Evolutionary conservation across 2,888 invertebrate genomes (phyloP).

Genomic region (Nineta flava): DNA sequence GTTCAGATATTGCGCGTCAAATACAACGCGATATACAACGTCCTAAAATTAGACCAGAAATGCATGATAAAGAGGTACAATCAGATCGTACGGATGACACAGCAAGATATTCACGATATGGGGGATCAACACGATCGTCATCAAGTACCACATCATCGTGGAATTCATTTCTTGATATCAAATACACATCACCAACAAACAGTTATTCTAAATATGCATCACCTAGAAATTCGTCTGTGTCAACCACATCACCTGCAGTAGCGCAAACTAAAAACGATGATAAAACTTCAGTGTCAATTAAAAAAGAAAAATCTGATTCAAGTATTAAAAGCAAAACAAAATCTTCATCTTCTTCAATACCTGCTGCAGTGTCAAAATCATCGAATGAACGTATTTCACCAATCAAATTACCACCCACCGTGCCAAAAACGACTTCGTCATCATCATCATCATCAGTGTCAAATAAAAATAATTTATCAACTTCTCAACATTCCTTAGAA

Average conservation of each 20-base stretch:
- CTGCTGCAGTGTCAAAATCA: slow-evolving; percentile 5
- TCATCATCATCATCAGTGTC: slow-evolving; percentile 15
- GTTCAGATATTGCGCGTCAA: slow-evolving; percentile 57
- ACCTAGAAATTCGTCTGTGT: slow-evolving; percentile 4
- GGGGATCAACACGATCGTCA: slow-evolving; percentile 36
- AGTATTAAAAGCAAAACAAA: slow-evolving; percentile 1
- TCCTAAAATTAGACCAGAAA: slow-evolving; percentile 36
- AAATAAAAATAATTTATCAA: slow-evolving; percentile 7
- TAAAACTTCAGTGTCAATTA: neutral
- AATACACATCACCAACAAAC: slow-evolving; percentile 27
- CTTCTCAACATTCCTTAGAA: slow-evolving; percentile 21
- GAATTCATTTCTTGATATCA: slow-evolving; percentile 41
- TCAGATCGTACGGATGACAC: slow-evolving; percentile 55
- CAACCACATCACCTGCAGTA: neutral
- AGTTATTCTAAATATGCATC: slow-evolving; percentile 7
- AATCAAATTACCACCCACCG: slow-evolving; percentile 24
- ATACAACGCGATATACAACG: slow-evolving; percentile 52
- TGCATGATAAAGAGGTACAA: slow-evolving; percentile 55
- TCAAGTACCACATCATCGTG: slow-evolving; percentile 38
- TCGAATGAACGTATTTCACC: slow-evolving; percentile 23
- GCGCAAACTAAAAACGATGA: neutral
- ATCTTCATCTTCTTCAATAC: slow-evolving; percentile 7
- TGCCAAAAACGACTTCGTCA: slow-evolving; percentile 14
- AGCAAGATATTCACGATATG: slow-evolving; percentile 46
- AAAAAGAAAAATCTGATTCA: slow-evolving; percentile 1